Evolutionary conservation across 2,113 vertebrate genomes (phyloP), one percentile per base, ranked within the genome.

Genomic region (Seriola quinqueradiata): DNA sequence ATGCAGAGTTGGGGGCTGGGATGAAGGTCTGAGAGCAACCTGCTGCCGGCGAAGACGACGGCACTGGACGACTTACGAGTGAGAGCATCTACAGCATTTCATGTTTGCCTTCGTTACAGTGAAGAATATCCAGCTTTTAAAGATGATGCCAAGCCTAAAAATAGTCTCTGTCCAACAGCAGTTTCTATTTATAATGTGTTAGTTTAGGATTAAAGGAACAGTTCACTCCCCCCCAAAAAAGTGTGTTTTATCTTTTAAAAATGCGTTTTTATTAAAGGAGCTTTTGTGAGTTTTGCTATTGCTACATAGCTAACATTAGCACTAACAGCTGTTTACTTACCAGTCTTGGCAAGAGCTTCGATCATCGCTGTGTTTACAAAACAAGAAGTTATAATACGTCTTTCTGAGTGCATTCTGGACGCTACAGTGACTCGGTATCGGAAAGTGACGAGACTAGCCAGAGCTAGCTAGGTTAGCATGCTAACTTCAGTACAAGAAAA

Each of bases 1-100:
- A 70, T 81, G 59, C 67, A 70, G 60, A 69, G 54, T 2, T 57
- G 23, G 23, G 75, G 60, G 48, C 28, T n/a, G 66, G 48, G 25
- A 73, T 58, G 34, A 66, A 21, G 55, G 68, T 70, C 57, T 70
- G 1, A 55, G 36, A 79, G 55, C 28, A 57, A 75, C 46, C 55
- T 50, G 75, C 75, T 48, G 83, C 74, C 54, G 61, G 50, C 21
- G 23, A 50, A 44, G 54, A 58, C 59, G 69, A 3, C 38, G 6
- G 66, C 59, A 60, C 32, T 4, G 32, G n/a, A 32, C 44, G 64
- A 77, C 73, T 65, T 67, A 25, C 11, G 67, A 38, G 12, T 36
- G 34, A 36, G 25, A 25, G 25, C 25, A 64, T 44, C 63, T 28
- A 3, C 9, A 17, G 3, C 21, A 8, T n/a, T 25, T 13, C n/a